Evolutionary conservation across 1,140 invertebrate species (phyloP).

Genomic region (Drosophila guanche): DNA sequence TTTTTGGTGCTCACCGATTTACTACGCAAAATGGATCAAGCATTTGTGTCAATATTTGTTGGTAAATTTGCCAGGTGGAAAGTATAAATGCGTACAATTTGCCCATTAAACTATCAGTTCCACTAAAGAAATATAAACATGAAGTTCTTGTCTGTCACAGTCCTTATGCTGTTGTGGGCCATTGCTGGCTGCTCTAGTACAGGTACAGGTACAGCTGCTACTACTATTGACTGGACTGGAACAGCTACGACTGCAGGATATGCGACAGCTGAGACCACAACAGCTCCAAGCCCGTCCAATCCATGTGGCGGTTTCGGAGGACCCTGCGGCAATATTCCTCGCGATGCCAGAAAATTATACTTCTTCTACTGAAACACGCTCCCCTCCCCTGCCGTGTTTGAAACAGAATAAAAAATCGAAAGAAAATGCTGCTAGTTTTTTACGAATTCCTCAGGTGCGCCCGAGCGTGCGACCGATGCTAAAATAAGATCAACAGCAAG

Average conservation of each 20-base stretch:
- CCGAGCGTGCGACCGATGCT: conserved; percentile 37
- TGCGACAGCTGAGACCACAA: no score
- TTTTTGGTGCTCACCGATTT: no score
- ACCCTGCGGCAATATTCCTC: background rate
- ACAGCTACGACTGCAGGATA: background rate
- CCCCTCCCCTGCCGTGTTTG: background rate
- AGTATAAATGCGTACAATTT: background rate
- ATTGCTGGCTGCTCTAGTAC: background rate
- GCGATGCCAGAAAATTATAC: conserved; percentile 16
- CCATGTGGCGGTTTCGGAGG: conserved; percentile 6
- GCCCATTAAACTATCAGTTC: background rate
- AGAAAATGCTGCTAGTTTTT: background rate
- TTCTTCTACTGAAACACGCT: conserved; percentile 22
- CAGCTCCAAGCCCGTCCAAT: background rate
- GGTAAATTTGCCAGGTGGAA: background rate
- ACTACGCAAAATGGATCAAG: background rate
- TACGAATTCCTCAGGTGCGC: conserved; percentile 44
- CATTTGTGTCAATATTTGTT: conserved; percentile 2
- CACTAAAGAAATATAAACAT: background rate
- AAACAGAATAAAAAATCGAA: conserved; percentile 11
- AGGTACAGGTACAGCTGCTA: background rate
- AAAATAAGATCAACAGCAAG: conserved; percentile 39
- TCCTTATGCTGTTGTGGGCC: background rate
- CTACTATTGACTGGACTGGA: background rate
- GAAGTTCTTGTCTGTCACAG: background rate